These are phyloP conservation scores for Nycteola revayana DNA, from an alignment of 2,888 invertebrate genomes.

Conservation along the genomic window DNA sequence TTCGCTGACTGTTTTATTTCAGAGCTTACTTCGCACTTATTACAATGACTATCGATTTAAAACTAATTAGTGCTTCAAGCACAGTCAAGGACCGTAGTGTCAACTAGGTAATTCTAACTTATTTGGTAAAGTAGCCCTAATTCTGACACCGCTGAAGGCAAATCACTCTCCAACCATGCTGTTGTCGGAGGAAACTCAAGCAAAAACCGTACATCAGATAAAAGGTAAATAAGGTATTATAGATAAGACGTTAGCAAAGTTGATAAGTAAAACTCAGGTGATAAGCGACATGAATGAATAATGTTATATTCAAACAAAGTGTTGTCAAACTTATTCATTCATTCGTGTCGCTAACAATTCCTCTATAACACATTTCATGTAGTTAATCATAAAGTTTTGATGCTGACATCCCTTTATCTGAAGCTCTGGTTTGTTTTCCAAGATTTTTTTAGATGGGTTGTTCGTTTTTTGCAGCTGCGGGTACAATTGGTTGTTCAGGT, in stretches of 20 bases:
- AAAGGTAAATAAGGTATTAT: too few species aligned
- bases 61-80: conserved; percentile 38
- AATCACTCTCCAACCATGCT: conserved; percentile 7
- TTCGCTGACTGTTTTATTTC: conserved; percentile 41
- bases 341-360: not conserved
- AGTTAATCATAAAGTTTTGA: not conserved
- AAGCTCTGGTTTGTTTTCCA: conserved; percentile 3
- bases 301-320: too few species aligned
- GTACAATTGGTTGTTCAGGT: conserved; percentile 38
- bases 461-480: conserved; percentile 26
- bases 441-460: conserved; percentile 4
- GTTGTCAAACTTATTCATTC: not conserved
- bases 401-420: conserved; percentile 1
- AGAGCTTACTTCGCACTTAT: conserved; percentile 51
- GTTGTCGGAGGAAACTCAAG: not conserved
- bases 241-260: not conserved
- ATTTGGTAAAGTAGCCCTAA: conserved; percentile 73
- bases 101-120: conserved; percentile 44
- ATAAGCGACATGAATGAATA: too few species aligned
- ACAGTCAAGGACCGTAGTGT: conserved; percentile 27
- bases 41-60: conserved; percentile 58
- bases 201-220: not conserved
- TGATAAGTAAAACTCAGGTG: not conserved
- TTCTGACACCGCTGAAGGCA: conserved; percentile 19
- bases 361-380: not conserved